Evolutionary conservation across 64 coral and sea anemone species (phyloP), one percentile per base, ranked within the genome.

Genomic region (Astreopora myriophthalma): DNA sequence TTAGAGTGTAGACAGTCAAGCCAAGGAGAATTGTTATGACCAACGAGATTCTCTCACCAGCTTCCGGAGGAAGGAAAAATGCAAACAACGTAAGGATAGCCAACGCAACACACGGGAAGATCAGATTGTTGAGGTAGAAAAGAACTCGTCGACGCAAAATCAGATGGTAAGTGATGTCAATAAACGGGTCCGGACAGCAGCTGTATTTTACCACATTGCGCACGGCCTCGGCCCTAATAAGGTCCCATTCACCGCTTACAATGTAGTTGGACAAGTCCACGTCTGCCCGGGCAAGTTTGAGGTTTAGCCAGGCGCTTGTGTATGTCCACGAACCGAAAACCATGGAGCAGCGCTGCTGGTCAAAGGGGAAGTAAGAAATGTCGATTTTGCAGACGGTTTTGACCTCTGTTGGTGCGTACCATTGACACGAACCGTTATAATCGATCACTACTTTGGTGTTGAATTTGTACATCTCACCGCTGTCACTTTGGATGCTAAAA

Each of bases 381-480:
- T 98, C 96, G 24, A 98, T 98, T 27, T 94, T 98, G 55, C 96
- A 98, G 29, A 98, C 94, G 9, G 93, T 86, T 86, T 98, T 98
- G 37, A 98, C 88, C n/a, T 98, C 92, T 3, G 96, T 92, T 22
- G 96, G 93, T 34, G 96, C 93, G 68, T 92, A 95, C 96, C 96
- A 98, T 38, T 98, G 85, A 25, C 80, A 84, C 16, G 69, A 84
- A 35, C 96, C 96, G 30, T 98, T 90, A 24, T 83, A 66, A 74
- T 92, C 73, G 30, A 98, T 87, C 0, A 89, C 81, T 13, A 92
- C 85, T 65, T 98, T 98, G 17, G 96, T 98, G 35, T 95, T 73
- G 80, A 98, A 98, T 6, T 95, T 98, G 77, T 98, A 98, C 96
- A 98, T 98, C 48, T 98, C 89, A 5, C 96, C 96, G 17, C 93